Percentiles rank a stretch among this genome's conserved stretches.
Conservation (phyloP, 2,113 vertebrate species). For the Nothocercus julius region DNA sequence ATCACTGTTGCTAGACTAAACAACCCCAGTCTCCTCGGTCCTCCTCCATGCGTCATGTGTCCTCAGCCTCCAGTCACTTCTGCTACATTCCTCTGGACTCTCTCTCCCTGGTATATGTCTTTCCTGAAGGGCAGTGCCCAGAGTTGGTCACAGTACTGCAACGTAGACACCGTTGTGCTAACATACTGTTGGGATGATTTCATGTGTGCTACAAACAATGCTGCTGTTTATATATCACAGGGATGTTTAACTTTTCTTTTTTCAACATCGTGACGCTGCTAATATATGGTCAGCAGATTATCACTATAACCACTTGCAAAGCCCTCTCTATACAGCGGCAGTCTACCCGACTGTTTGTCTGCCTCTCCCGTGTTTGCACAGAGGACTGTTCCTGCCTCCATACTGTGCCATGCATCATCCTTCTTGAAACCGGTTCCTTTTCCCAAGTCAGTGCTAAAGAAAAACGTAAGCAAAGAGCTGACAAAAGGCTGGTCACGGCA, state of each 20-base stretch:
- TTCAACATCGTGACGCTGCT: not conserved
- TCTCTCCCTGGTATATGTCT: not conserved
- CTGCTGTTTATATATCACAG: not conserved
- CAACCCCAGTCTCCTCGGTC: not conserved
- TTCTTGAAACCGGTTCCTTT: not conserved
- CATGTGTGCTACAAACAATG: not conserved
- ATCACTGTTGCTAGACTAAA: not conserved
- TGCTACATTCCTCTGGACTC: not conserved
- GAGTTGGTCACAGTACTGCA: not conserved
- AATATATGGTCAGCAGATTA: not conserved
- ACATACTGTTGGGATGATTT: not conserved
- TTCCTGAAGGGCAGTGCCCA: not conserved
- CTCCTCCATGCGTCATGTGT: not conserved
- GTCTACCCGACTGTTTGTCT: not conserved
- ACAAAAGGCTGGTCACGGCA: rapidly evolving
- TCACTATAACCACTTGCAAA: not conserved
- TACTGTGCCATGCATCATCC: rapidly evolving
- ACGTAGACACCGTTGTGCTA: not conserved
- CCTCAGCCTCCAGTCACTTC: not conserved
- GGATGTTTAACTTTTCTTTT: slow-evolving; percentile 30
- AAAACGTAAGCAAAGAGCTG: not conserved
- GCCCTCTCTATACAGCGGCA: not conserved
- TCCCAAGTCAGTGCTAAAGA: not conserved
- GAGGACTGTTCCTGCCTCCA: not conserved
- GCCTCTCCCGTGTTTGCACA: not conserved